A percentile compares a stretch with the other conserved stretches of the same genome.
Conservation (phyloP, 2,797 vertebrate genomes). For the Tamandua tetradactyla region DNA sequence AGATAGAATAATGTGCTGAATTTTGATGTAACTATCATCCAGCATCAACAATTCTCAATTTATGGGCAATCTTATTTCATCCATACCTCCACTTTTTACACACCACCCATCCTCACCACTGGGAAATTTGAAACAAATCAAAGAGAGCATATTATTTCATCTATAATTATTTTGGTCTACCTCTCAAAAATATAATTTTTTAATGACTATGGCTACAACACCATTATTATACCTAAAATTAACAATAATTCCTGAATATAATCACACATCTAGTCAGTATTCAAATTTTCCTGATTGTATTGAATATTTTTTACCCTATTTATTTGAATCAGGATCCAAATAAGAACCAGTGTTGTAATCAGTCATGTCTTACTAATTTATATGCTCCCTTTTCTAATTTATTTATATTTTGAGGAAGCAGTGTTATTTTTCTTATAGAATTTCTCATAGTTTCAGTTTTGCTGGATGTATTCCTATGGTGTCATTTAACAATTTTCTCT, state of each 20-base stretch:
- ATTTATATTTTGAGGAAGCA: neutral
- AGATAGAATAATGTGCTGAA: neutral
- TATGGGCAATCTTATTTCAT: neutral
- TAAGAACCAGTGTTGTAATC: neutral
- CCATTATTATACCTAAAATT: neutral
- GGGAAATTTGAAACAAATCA: neutral
- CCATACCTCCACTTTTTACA: neutral
- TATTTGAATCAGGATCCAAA: neutral
- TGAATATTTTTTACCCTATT: neutral
- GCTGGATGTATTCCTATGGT: neutral
- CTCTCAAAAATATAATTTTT: neutral
- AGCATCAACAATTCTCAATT: neutral
- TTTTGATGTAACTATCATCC: neutral
- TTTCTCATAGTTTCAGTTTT: neutral
- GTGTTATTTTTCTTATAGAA: neutral
- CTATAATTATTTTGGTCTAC: neutral
- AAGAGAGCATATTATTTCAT: neutral
- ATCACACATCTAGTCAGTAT: neutral
- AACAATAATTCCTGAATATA: neutral
- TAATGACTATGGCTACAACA: neutral
- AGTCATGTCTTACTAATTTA: neutral
- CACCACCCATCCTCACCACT: neutral
- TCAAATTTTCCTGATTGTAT: neutral
- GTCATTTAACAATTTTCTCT: neutral
- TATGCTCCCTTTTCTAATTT: neutral